A percentile compares a stretch with the other conserved stretches of the same genome.
phyloP scores from a whole-genome alignment of 2,888 invertebrate genomes.

The Chalcosyrphus nemorum region DNA sequence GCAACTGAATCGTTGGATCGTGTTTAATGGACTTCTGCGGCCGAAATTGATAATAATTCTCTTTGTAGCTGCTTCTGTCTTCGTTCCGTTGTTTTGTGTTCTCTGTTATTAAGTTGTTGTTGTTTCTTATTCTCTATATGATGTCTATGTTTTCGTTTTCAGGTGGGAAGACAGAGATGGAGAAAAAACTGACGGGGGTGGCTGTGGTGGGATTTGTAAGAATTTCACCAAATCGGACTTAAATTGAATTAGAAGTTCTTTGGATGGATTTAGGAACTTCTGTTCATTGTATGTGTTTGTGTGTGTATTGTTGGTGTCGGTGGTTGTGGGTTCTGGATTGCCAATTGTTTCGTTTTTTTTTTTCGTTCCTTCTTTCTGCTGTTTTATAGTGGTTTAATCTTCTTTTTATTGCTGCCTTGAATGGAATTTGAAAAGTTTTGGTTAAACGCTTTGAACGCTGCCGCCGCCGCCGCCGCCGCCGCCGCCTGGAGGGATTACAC shows the following conservation, averaged over 20 bases:
- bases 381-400: conserved; percentile 36
- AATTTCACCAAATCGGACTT: conserved; percentile 58
- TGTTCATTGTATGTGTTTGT: background rate
- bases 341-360: background rate
- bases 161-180: background rate
- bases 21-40: conserved; percentile 66
- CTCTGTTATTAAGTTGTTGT: conserved; percentile 53
- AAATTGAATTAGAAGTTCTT: conserved; percentile 55
- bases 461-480: too few species aligned
- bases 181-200: background rate
- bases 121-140: conserved; percentile 3
- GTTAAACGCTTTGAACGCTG: background rate
- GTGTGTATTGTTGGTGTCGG: background rate
- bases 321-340: background rate
- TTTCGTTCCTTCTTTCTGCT: background rate
- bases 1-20: conserved; percentile 50
- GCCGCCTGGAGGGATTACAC: too few species aligned
- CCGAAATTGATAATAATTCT: conserved; percentile 69
- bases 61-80: conserved; percentile 56
- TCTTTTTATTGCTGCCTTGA: conserved; percentile 10
- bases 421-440: conserved; percentile 4
- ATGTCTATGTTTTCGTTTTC: conserved; percentile 14
- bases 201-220: conserved; percentile 13
- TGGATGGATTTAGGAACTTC: conserved; percentile 36
- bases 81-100: conserved; percentile 33